Conservation (phyloP, 2,113 vertebrate genomes). For the Labeo catla region DNA sequence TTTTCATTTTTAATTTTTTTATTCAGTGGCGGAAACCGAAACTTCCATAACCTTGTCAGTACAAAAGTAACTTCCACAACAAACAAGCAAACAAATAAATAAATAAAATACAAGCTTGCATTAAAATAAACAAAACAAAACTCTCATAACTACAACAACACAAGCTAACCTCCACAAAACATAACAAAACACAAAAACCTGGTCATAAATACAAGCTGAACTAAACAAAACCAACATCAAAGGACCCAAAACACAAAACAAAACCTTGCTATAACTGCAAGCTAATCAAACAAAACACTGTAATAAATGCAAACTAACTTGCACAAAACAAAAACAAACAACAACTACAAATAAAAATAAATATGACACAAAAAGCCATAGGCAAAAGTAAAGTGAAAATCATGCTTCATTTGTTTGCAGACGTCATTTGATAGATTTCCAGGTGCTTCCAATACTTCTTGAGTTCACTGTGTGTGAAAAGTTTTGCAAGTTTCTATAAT, state of each 20-base stretch:
- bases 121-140: neutral
- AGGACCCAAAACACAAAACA: neutral
- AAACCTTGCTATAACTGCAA: neutral
- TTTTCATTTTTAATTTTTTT: too few relatives aligned
- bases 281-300: neutral
- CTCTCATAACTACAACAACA: neutral
- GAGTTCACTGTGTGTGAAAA: neutral
- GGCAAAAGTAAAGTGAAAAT: neutral
- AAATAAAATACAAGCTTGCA: neutral
- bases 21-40: too few relatives aligned
- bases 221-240: neutral
- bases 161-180: neutral
- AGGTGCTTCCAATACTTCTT: neutral
- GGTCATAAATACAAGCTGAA: neutral
- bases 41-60: neutral
- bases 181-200: neutral
- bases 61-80: neutral
- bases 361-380: neutral
- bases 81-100: neutral
- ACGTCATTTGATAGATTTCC: neutral
- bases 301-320: neutral
- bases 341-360: neutral
- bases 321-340: neutral
- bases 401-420: neutral
- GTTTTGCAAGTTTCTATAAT: neutral